Evolutionary conservation across 2,888 invertebrate species (phyloP), one percentile per base, ranked within the genome.

Genomic region (Mylabris sibirica): DNA sequence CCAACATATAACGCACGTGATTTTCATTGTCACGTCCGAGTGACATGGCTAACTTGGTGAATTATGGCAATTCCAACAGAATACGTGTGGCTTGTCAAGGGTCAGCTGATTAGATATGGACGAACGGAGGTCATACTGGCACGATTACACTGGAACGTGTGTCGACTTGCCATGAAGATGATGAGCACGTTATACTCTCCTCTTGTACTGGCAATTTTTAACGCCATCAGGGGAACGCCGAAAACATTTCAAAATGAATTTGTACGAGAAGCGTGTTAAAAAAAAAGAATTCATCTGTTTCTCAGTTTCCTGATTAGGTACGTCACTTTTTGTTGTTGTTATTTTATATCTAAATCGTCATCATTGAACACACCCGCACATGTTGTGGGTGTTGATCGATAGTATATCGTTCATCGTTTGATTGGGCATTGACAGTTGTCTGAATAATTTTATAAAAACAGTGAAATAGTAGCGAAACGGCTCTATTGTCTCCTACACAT

Each of bases 1-100:
- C n/a, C n/a, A n/a, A n/a, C n/a, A n/a, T n/a, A 8, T 30, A 30
- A 30, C 30, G 30, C 30, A 78, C 80, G 81, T 80, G 81, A 79
- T 79, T 75, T 77, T 77, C 80, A 78, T 80, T 81, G 82, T 82
- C 83, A 82, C 83, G 82, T 82, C 76, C 82, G 77, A 80, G 79
- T 82, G 82, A 82, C 82, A 82, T 77, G 81, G 79, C 77, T 77
- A 79, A 81, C 76, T 80, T 78, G 77, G 78, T 77, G 79, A 82
- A 82, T 81, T 81, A 80, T 77, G 76, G 79, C 78, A 78, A 79
- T 78, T 53, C 78, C 75, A 75, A 73, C 74, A 71, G 76, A 76
- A 75, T 82, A 82, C 83, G 83, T 82, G 82, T 77, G 79, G 76
- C 82, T 83, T 82, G 82, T 82, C 82, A 82, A 78, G 81, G 83